Conservation (phyloP, 2,797 vertebrate species). For the Leptoclinus maculatus region DNA sequence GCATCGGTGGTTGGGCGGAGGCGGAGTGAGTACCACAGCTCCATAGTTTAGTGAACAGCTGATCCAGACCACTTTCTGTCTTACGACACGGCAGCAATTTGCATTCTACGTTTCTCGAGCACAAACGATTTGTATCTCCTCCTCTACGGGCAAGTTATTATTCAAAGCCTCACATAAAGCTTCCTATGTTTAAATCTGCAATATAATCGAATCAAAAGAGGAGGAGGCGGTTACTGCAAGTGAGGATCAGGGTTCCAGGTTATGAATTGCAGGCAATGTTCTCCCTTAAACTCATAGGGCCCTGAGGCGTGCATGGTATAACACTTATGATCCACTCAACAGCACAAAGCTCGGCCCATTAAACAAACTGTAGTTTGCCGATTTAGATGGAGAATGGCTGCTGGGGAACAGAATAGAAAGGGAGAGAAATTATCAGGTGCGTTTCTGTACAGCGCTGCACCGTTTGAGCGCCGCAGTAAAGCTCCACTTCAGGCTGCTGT, state of each 20-base stretch:
- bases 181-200: constrained; percentile 56
- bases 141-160: constrained; percentile 44
- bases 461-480: constrained; percentile 55
- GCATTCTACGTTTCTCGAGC: constrained; percentile 34
- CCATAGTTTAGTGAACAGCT: constrained; percentile 25
- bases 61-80: constrained; percentile 28
- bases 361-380: constrained; percentile 69
- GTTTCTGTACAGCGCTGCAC: constrained; percentile 21
- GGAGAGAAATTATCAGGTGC: constrained; percentile 58
- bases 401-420: constrained; percentile 36
- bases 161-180: constrained; percentile 50
- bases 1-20: neutral
- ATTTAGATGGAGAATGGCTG: constrained; percentile 61
- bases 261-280: constrained; percentile 65
- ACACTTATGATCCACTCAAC: constrained; percentile 69
- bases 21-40: constrained; percentile 20
- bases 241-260: constrained; percentile 57
- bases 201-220: constrained; percentile 54
- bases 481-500: constrained; percentile 46
- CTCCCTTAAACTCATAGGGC: constrained; percentile 64
- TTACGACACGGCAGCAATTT: constrained; percentile 25
- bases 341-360: constrained; percentile 70
- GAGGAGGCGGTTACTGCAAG: constrained; percentile 36
- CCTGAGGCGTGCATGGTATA: constrained; percentile 69
- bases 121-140: constrained; percentile 43